Evolutionary conservation across 2,888 invertebrate species (phyloP).

Genomic region (Trachelus tabidus): DNA sequence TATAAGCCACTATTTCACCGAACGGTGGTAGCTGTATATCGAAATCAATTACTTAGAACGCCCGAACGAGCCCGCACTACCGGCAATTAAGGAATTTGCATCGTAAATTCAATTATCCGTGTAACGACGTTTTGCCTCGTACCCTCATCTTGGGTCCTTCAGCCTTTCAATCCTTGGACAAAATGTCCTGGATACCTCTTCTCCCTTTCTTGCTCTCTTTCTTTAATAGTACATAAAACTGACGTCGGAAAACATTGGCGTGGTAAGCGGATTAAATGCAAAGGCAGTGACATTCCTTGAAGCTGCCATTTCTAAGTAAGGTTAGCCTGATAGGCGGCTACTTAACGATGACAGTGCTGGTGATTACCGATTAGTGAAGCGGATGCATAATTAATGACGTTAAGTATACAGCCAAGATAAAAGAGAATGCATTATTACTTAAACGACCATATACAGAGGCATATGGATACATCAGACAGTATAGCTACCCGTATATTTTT

Average conservation of each 20-base stretch:
- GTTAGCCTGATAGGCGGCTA: slow-evolving; percentile 12
- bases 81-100: slow-evolving; percentile 26
- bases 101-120: slow-evolving; percentile 26
- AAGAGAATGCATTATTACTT: slow-evolving; percentile 26
- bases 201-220: background rate
- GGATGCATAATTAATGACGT: slow-evolving; percentile 33
- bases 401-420: slow-evolving; percentile 23
- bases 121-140: slow-evolving; percentile 19
- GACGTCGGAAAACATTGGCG: background rate
- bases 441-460: background rate
- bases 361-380: slow-evolving; percentile 33
- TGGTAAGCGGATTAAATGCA: background rate
- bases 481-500: background rate
- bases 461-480: background rate
- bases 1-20: background rate
- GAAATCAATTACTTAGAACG: background rate
- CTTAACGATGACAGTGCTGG: slow-evolving; percentile 10
- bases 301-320: background rate
- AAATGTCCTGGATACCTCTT: background rate
- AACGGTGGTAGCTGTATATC: background rate
- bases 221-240: background rate
- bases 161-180: background rate
- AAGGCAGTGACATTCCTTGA: background rate
- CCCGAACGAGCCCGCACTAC: background rate
- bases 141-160: background rate